Evolutionary conservation across 2,797 vertebrate genomes (phyloP).

Genomic region (Nannoperca obscura): DNA sequence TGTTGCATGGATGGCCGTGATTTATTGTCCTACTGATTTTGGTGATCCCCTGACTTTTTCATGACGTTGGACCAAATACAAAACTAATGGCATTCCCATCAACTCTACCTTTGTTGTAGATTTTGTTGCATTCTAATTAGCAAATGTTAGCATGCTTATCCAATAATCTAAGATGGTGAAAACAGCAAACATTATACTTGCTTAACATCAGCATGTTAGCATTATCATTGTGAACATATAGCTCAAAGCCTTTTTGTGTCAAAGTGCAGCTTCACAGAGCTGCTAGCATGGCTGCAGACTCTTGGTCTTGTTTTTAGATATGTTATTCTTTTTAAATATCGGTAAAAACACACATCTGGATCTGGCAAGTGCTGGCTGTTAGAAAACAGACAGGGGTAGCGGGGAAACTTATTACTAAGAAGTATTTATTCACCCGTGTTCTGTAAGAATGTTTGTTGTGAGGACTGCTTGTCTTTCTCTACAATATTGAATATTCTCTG

Average conservation of each 20-base stretch:
- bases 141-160: not conserved
- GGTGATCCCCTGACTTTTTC: too few relatives aligned
- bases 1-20: too few relatives aligned
- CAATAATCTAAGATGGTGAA: not conserved
- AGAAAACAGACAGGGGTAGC: not conserved
- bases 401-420: not conserved
- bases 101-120: not conserved
- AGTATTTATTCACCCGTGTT: not conserved
- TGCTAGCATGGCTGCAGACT: not conserved
- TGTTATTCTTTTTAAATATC: not conserved
- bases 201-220: not conserved
- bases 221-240: not conserved
- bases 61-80: not conserved
- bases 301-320: not conserved
- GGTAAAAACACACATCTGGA: not conserved
- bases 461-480: not conserved
- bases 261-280: not conserved
- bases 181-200: not conserved
- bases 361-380: not conserved
- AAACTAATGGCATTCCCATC: not conserved
- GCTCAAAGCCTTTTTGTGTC: not conserved
- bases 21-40: too few relatives aligned
- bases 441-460: not conserved
- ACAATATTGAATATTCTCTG: not conserved
- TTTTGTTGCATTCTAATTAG: not conserved